Conservation (phyloP, 2,888 invertebrate genomes). For the Phania funesta region DNA sequence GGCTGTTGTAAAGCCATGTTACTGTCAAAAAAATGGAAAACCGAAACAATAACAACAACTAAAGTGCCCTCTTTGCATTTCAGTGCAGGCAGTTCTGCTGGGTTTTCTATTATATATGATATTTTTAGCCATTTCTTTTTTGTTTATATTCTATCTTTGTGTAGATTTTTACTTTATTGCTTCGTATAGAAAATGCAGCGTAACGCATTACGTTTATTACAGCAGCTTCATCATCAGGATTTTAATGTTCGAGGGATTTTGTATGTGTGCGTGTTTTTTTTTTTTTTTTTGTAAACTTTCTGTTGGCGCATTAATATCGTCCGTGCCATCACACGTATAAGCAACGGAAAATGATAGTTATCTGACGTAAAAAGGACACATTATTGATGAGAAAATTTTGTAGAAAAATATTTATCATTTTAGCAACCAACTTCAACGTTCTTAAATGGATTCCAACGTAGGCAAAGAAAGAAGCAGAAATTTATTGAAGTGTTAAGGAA, state of each 20-base stretch:
- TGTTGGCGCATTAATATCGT: constrained; percentile 7
- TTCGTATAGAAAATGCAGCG: constrained; percentile 52
- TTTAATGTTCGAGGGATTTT: no score
- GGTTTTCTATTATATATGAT: constrained; percentile 49
- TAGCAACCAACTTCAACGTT: neutral
- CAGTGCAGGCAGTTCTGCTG: no score
- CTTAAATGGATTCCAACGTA: constrained; percentile 69
- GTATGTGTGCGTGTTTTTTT: neutral
- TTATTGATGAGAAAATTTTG: constrained; percentile 74
- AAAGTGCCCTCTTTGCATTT: constrained; percentile 2
- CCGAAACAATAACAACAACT: constrained; percentile 13
- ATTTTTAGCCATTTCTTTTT: constrained; percentile 36
- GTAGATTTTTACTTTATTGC: constrained; percentile 24
- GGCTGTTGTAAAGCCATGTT: constrained; percentile 37
- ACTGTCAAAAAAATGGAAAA: neutral
- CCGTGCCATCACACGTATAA: neutral
- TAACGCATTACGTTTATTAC: constrained; percentile 61
- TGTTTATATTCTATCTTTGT: constrained; percentile 30
- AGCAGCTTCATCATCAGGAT: constrained; percentile 39
- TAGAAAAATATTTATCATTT: constrained; percentile 52
- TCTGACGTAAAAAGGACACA: constrained; percentile 73
- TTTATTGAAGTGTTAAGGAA: constrained; percentile 77
- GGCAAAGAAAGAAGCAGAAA: no score
- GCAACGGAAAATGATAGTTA: neutral
- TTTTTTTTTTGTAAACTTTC: neutral